phyloP scores from a whole-genome alignment of 1,140 invertebrate genomes.

The Drosophila ohnishii region DNA sequence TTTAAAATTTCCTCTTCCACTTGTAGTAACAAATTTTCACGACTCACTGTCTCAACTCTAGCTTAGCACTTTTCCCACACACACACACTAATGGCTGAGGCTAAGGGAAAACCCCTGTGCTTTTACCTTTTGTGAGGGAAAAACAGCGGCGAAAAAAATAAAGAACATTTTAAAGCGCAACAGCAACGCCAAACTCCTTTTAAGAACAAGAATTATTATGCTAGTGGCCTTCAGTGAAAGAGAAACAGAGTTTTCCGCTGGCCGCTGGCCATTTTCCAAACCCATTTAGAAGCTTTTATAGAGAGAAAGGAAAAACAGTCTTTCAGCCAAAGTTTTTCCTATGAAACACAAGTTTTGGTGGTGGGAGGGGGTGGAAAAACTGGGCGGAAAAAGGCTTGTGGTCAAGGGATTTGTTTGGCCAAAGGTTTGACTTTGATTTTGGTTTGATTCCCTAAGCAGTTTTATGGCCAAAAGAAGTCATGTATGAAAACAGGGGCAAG shows the following conservation, averaged over 20 bases:
- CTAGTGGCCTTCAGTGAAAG: constrained; percentile 23
- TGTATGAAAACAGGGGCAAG: constrained; percentile 3
- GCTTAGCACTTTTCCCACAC: neutral
- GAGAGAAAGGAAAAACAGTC: neutral
- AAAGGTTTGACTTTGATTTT: constrained; percentile 52
- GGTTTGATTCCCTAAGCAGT: constrained; percentile 21
- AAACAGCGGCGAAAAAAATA: neutral
- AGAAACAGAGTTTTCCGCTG: neutral
- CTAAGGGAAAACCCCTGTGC: neutral
- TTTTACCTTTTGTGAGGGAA: constrained; percentile 6
- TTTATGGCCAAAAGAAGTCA: constrained; percentile 11
- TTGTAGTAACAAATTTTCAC: no score
- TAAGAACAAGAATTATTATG: constrained; percentile 36
- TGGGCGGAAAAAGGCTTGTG: constrained; percentile 7
- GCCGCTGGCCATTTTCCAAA: constrained; percentile 8
- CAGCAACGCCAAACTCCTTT: constrained; percentile 26
- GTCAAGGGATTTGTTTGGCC: constrained; percentile 46
- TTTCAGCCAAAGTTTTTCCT: constrained; percentile 5
- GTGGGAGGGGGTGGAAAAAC: neutral
- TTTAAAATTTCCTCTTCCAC: neutral
- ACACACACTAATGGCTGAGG: constrained; percentile 5
- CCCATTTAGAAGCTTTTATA: constrained; percentile 18
- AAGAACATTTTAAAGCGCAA: constrained; percentile 32
- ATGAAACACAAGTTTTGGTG: neutral
- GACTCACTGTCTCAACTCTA: neutral